Conservation (phyloP, 2,888 invertebrate species). For the Drosophila kuntzei region DNA sequence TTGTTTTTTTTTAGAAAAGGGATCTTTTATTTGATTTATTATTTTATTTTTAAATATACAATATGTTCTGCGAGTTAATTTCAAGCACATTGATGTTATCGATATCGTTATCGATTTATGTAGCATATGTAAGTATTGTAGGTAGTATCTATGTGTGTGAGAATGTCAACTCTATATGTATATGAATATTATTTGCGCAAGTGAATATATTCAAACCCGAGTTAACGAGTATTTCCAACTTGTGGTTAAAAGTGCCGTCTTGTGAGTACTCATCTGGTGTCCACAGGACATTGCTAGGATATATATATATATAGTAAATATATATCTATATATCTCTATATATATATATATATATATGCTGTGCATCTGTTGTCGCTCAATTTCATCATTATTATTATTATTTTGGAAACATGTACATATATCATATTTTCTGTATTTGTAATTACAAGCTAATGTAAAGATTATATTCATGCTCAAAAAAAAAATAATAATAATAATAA, state of each 20-base stretch:
- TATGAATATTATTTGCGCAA: not conserved
- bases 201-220: not conserved
- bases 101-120: slow-evolving; percentile 1
- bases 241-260: not conserved
- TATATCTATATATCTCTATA: not conserved
- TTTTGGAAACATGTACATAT: no score
- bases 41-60: slow-evolving; percentile 38
- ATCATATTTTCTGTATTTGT: no score
- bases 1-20: slow-evolving; percentile 52
- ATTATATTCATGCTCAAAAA: slow-evolving; percentile 31
- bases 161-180: slow-evolving; percentile 1
- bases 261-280: slow-evolving; percentile 8
- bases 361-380: slow-evolving; percentile 2
- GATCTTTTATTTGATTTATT: slow-evolving; percentile 43
- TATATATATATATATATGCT: not conserved
- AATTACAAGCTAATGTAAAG: slow-evolving; percentile 57
- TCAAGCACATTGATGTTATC: slow-evolving; percentile 40
- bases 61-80: slow-evolving; percentile 23
- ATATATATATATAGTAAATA: not conserved
- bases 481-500: slow-evolving; percentile 14
- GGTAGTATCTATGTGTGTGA: slow-evolving; percentile 11
- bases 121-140: slow-evolving; percentile 26
- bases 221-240: slow-evolving; percentile 12
- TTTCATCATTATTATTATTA: no score
- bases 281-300: slow-evolving; percentile 7